Percentiles rank a stretch among this genome's conserved stretches.
Conservation (phyloP, 2,113 vertebrate genomes). For the Eulemur macaco region DNA sequence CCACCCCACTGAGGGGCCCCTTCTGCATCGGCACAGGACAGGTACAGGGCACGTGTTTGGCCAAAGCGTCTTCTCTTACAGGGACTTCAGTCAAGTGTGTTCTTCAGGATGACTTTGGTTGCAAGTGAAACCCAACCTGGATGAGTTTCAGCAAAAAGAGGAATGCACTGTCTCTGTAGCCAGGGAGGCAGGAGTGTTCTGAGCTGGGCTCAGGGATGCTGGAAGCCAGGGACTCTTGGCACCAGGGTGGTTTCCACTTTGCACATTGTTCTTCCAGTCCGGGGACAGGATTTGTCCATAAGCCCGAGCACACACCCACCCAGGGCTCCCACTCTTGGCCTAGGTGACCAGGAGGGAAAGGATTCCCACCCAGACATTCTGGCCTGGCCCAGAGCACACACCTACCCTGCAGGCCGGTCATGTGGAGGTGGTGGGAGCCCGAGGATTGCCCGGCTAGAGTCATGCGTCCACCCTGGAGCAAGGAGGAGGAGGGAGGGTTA, state of each 20-base stretch:
- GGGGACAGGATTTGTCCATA: neutral
- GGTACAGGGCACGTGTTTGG: neutral
- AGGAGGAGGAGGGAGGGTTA: neutral
- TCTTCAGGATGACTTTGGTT: neutral
- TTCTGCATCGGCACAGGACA: neutral
- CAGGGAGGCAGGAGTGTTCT: neutral
- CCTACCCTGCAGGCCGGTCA: neutral
- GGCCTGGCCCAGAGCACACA: neutral
- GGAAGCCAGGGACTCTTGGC: neutral
- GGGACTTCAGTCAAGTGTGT: neutral
- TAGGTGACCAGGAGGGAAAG: neutral
- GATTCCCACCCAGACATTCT: neutral
- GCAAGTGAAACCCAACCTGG: neutral
- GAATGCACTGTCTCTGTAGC: neutral
- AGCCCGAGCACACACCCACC: neutral
- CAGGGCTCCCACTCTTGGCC: neutral
- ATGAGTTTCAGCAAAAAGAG: neutral
- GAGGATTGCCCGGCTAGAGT: neutral
- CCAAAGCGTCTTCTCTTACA: neutral
- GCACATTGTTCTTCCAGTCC: neutral
- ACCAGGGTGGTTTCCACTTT: neutral
- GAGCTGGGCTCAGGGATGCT: neutral
- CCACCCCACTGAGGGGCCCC: fast-evolving
- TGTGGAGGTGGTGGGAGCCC: neutral
- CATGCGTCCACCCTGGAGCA: neutral